These are phyloP conservation scores for Cyclophora punctaria DNA, from an alignment of 2,888 invertebrate genomes.

Conservation along the genomic window DNA sequence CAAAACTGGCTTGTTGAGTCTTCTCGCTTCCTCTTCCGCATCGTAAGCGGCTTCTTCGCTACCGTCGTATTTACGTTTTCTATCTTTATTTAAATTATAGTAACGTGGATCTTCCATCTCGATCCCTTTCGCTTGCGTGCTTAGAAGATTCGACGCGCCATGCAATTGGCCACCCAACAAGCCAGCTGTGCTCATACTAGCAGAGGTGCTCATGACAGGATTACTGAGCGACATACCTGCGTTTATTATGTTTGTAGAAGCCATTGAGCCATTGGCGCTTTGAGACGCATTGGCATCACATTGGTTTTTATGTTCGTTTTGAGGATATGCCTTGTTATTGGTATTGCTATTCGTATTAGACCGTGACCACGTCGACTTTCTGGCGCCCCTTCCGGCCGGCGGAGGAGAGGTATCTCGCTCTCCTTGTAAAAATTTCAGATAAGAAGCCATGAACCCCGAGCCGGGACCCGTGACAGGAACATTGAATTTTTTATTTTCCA, in stretches of 20 bases:
- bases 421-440: constrained; percentile 88
- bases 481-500: constrained; percentile 76
- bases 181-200: constrained; percentile 55
- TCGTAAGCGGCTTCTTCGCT: constrained; percentile 79
- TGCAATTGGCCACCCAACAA: constrained; percentile 51
- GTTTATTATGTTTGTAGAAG: constrained; percentile 46
- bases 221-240: constrained; percentile 54
- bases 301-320: constrained; percentile 53
- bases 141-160: constrained; percentile 47
- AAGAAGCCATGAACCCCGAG: constrained; percentile 90
- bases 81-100: constrained; percentile 82
- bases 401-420: constrained; percentile 88
- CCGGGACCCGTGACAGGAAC: constrained; percentile 76
- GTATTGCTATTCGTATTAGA: constrained; percentile 55
- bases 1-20: constrained; percentile 68
- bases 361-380: constrained; percentile 80
- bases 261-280: constrained; percentile 64
- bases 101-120: constrained; percentile 82
- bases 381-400: constrained; percentile 79
- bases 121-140: constrained; percentile 54
- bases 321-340: constrained; percentile 52
- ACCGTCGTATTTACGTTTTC: constrained; percentile 81
- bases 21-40: constrained; percentile 70
- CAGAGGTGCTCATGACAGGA: constrained; percentile 52
- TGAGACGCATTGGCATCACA: constrained; percentile 47